These are phyloP conservation scores for Cirrhinus mrigala DNA, from an alignment of 2,797 vertebrate genomes.

Conservation along the genomic window DNA sequence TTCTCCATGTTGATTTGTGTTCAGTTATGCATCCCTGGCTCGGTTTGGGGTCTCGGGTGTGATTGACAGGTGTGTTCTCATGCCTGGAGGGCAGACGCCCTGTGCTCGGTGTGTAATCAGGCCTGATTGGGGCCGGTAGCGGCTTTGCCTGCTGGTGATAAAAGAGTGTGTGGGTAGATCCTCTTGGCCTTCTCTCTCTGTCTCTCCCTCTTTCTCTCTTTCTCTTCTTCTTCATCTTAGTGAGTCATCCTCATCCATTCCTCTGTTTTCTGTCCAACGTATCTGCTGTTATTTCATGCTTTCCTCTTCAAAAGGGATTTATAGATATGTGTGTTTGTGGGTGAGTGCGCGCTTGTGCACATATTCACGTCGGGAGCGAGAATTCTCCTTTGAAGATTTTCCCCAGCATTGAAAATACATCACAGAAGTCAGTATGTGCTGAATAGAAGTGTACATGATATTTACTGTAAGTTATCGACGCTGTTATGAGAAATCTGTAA, in stretches of 20 bases:
- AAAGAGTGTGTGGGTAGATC: slow-evolving; percentile 36
- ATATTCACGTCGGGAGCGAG: not conserved
- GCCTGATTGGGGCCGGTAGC: slow-evolving; percentile 15
- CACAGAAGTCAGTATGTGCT: not conserved
- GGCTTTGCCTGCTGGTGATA: slow-evolving; percentile 19
- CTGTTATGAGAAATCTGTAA: not conserved
- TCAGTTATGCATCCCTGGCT: slow-evolving; percentile 16
- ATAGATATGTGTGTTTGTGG: slow-evolving; percentile 17
- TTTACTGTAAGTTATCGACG: not conserved
- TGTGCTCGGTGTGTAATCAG: slow-evolving; percentile 24
- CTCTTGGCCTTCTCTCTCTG: slow-evolving; percentile 14
- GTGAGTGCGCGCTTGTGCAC: not conserved
- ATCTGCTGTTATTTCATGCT: slow-evolving; percentile 26
- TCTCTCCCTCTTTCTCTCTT: not conserved
- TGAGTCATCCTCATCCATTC: slow-evolving; percentile 29
- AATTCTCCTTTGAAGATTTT: slow-evolving; percentile 23
- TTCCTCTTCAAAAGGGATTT: slow-evolving; percentile 41
- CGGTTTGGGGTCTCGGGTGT: slow-evolving; percentile 4
- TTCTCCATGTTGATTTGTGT: slow-evolving; percentile 5
- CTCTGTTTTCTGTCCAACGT: slow-evolving; percentile 26
- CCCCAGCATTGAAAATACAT: not conserved
- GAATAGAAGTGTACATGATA: not conserved
- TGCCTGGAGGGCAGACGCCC: slow-evolving; percentile 6
- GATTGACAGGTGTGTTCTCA: slow-evolving; percentile 43
- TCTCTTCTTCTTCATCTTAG: slow-evolving; percentile 15